A percentile compares a stretch with the other conserved stretches of the same genome.
These are phyloP conservation scores for Brotula barbata DNA, from an alignment of 2,797 vertebrate species.

Conservation along the genomic window DNA sequence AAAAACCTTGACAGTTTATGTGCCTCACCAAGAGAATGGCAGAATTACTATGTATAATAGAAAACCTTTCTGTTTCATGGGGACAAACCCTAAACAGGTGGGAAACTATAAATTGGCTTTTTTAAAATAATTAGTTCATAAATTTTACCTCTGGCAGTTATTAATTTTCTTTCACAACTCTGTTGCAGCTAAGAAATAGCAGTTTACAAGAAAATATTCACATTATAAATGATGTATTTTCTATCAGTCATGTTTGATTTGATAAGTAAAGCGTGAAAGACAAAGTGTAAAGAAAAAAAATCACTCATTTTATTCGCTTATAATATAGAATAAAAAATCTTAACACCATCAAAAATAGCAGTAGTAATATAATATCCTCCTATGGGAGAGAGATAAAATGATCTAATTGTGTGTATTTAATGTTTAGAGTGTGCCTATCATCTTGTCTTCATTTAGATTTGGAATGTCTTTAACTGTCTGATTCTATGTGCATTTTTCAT, in stretches of 20 bases:
- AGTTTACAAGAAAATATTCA: constrained; percentile 1
- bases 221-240: neutral
- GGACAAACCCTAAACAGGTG: constrained; percentile 27
- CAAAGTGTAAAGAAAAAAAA: too few species aligned
- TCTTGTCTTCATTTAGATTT: neutral
- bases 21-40: constrained; percentile 48
- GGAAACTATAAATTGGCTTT: constrained; percentile 26
- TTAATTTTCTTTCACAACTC: constrained; percentile 10
- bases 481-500: neutral
- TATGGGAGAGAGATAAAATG: too few species aligned
- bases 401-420: neutral
- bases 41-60: constrained; percentile 63
- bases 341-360: too few species aligned
- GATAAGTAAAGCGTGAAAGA: neutral
- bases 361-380: too few species aligned
- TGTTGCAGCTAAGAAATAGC: neutral
- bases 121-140: constrained; percentile 23
- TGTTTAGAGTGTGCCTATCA: neutral
- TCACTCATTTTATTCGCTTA: too few species aligned
- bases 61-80: constrained; percentile 66
- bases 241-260: neutral
- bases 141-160: constrained; percentile 27
- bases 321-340: too few species aligned
- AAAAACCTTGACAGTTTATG: constrained; percentile 67
- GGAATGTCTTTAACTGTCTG: neutral